Percentiles rank a stretch among this genome's conserved stretches.
Conservation (phyloP, 2,797 vertebrate genomes). For the Triplophysa yarkandensis region DNA sequence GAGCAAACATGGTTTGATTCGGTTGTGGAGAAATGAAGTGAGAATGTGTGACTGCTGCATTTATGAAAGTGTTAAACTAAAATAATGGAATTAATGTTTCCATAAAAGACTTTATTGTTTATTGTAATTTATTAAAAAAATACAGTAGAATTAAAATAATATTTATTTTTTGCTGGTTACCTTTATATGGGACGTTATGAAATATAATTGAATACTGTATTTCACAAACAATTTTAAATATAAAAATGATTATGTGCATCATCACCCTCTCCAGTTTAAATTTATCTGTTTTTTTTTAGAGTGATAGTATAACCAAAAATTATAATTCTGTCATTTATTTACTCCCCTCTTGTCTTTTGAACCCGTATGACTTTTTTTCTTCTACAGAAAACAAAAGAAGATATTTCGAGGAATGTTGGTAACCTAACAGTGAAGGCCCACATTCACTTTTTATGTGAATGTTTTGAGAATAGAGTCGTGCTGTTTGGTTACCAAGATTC, state of each 20-base stretch:
- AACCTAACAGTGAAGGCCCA: no score
- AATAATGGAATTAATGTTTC: slow-evolving; percentile 10
- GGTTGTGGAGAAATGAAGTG: not conserved
- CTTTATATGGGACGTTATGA: not conserved
- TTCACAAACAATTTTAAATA: slow-evolving; percentile 12
- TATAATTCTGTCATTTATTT: no score
- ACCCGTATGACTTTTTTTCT: no score
- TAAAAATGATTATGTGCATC: not conserved
- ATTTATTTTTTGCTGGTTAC: not conserved
- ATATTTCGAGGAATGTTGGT: no score
- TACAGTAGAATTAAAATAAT: not conserved
- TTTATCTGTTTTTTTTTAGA: slow-evolving; percentile 34
- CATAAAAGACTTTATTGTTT: not conserved
- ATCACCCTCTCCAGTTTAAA: slow-evolving; percentile 13
- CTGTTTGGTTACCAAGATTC: no score
- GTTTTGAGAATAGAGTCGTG: no score
- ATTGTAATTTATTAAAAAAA: not conserved
- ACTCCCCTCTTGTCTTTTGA: no score
- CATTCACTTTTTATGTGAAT: no score
- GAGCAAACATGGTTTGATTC: slow-evolving; percentile 67
- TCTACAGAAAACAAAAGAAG: no score
- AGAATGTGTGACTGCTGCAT: slow-evolving; percentile 13
- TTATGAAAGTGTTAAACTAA: slow-evolving; percentile 19
- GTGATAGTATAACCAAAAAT: no score
- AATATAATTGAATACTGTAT: not conserved